phyloP scores from a whole-genome alignment of 2,113 vertebrate species.

The Pleuronectes platessa region DNA sequence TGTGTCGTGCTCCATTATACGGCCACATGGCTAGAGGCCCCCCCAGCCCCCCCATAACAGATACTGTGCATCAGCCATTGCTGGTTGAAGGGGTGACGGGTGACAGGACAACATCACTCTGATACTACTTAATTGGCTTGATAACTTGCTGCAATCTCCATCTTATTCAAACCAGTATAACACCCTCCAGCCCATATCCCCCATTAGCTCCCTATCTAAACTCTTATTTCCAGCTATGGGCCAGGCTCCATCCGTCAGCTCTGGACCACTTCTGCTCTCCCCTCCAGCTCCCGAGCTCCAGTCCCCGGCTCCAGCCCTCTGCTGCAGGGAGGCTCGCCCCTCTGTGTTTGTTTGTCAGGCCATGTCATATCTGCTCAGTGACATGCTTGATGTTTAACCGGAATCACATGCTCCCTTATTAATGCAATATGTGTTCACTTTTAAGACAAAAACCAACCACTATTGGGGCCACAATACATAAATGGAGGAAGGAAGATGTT shows the following conservation, averaged over 20 bases:
- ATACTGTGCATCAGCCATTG: background rate
- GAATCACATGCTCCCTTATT: constrained; percentile 59
- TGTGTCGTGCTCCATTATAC: background rate
- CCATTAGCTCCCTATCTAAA: constrained; percentile 4
- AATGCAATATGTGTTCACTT: constrained; percentile 46
- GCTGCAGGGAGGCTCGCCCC: constrained; percentile 15
- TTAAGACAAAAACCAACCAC: constrained; percentile 22
- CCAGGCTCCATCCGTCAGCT: background rate
- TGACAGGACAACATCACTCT: background rate
- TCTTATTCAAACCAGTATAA: background rate
- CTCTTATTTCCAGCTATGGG: background rate
- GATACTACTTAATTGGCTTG: background rate
- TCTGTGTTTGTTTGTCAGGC: constrained; percentile 37
- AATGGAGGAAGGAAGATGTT: constrained; percentile 18
- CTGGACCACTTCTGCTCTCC: background rate
- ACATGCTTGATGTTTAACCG: constrained; percentile 51
- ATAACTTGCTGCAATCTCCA: background rate
- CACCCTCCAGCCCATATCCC: background rate
- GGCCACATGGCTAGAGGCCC: background rate
- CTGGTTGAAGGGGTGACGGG: background rate
- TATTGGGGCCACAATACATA: constrained; percentile 1
- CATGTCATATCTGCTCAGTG: constrained; percentile 32
- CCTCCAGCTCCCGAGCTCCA: background rate
- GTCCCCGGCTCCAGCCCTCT: background rate
- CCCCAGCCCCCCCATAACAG: background rate